Percentiles rank a stretch among this genome's conserved stretches.
Evolutionary conservation across 2,113 vertebrate genomes (phyloP).

Genomic region (Solea solea): DNA sequence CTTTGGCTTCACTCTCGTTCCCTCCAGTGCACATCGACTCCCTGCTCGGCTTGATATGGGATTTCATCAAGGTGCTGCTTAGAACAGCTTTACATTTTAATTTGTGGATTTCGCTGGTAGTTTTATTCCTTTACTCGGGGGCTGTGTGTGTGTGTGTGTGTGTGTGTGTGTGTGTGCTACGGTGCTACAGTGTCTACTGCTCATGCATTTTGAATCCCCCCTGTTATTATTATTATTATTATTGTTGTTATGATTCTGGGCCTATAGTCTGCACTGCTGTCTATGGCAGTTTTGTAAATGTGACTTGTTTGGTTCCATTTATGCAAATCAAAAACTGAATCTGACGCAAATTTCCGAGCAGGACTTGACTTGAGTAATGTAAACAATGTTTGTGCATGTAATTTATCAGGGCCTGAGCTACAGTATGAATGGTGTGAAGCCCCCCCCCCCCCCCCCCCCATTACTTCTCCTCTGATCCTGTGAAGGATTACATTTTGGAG

Average conservation of each 20-base stretch:
- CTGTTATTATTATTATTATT: background rate
- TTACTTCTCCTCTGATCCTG: no score
- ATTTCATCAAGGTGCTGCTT: slow-evolving; percentile 77
- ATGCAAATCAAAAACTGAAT: slow-evolving; percentile 39
- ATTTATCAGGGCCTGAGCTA: no score
- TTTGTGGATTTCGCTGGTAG: slow-evolving; percentile 60
- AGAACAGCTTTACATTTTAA: slow-evolving; percentile 78
- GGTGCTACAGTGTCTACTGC: slow-evolving; percentile 9
- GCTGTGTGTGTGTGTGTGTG: slow-evolving; percentile 19
- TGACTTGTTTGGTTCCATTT: slow-evolving; percentile 38
- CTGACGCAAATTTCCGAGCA: slow-evolving; percentile 5
- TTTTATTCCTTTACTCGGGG: slow-evolving; percentile 31
- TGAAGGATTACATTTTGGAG: no score
- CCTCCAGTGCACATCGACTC: slow-evolving; percentile 66
- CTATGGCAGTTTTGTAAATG: slow-evolving; percentile 37
- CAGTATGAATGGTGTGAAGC: no score
- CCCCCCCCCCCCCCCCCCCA: no score
- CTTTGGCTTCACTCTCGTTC: slow-evolving; percentile 64
- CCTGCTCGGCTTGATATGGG: slow-evolving; percentile 68
- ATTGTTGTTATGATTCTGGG: slow-evolving; percentile 29
- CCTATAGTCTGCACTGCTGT: slow-evolving; percentile 38
- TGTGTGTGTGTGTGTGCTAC: no score
- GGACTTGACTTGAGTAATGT: background rate
- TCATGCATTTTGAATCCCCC: slow-evolving; percentile 40
- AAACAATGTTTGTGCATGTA: no score